Base-by-base conservation (phyloP, 2,888 invertebrate species). In the Pachycephus smyrnensis region DNA sequence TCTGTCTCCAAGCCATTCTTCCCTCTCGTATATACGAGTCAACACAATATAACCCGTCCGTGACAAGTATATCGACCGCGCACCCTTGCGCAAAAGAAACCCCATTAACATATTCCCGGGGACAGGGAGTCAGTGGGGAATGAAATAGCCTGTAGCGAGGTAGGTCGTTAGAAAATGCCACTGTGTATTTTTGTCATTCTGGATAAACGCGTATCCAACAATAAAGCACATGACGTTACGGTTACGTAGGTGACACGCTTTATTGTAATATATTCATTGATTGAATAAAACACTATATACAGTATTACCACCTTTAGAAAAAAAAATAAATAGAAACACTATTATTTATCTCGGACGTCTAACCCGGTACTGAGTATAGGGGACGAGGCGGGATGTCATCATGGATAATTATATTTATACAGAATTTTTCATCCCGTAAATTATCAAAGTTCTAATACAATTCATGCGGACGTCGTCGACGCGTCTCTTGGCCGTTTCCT, bases 381-480 rank as follows among this genome's bases (percentile, higher is more conserved):
- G 23, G 55, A 6, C 12, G 1, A 37, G 4, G 23, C 15, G 15
- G 6, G 40, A 40, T 12, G 40, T 55, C 55, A 55, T 55, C 55
- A 6, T 55, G 55, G 23, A 55, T 23, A 55, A 55, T 55, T 0
- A 55, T 55, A 55, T 55, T 55, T 55, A 55, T 23, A 55, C 55
- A 9, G 15, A 55, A 88, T 88, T 89, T 87, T 86, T 84, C 84
- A 77, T 76, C 82, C 85, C 85, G 85, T 89, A 89, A 89, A 89
- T 89, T 89, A 86, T 86, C 79, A 89, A 89, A 89, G 86, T 89
- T 89, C 82, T 80, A 79, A 82, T 82, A 77, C 69, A 81, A 80
- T 82, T 81, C 68, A 15, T 69, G 75, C 81, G 80, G 81, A 80
- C 81, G 75, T 77, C 79, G 77, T 80, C 81, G 80, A 81, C 80